A percentile compares a stretch with the other conserved stretches of the same genome.
Evolutionary conservation across 2,888 invertebrate species (phyloP).

Genomic region (Spisula subtruncata): DNA sequence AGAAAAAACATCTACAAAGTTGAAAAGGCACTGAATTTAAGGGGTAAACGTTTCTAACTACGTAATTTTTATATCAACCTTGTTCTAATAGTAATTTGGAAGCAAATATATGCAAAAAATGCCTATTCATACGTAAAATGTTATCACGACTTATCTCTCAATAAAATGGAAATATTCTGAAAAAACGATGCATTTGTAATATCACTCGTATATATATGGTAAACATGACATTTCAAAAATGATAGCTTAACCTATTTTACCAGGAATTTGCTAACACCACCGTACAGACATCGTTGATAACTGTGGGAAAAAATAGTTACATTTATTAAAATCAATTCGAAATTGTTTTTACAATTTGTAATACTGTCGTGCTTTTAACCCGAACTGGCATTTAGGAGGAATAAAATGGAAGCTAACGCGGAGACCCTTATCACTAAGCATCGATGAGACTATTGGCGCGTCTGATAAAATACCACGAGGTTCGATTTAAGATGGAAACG

Average conservation of each 20-base stretch:
- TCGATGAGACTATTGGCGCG: background rate
- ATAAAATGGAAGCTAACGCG: background rate
- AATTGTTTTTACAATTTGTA: background rate
- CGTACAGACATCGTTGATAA: background rate
- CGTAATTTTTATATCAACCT: background rate
- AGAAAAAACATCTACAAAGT: too few relatives aligned
- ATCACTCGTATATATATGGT: too few relatives aligned
- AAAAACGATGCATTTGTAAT: background rate
- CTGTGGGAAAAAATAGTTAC: background rate
- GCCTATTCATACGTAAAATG: background rate
- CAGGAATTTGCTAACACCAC: background rate
- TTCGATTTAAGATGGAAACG: too few relatives aligned
- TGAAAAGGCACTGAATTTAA: too few relatives aligned
- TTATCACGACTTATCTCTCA: background rate
- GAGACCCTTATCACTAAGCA: background rate
- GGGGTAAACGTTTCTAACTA: background rate
- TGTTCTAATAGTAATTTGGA: background rate
- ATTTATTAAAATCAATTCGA: constrained; percentile 8
- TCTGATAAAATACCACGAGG: background rate
- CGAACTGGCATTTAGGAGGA: background rate
- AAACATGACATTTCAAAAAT: too few relatives aligned
- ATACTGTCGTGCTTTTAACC: background rate
- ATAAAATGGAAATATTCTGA: background rate
- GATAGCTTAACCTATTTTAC: too few relatives aligned
- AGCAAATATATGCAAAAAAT: background rate